A percentile compares a stretch with the other conserved stretches of the same genome.
phyloP scores from a whole-genome alignment of 2,888 invertebrate genomes.

The Drosophila algonquin region DNA sequence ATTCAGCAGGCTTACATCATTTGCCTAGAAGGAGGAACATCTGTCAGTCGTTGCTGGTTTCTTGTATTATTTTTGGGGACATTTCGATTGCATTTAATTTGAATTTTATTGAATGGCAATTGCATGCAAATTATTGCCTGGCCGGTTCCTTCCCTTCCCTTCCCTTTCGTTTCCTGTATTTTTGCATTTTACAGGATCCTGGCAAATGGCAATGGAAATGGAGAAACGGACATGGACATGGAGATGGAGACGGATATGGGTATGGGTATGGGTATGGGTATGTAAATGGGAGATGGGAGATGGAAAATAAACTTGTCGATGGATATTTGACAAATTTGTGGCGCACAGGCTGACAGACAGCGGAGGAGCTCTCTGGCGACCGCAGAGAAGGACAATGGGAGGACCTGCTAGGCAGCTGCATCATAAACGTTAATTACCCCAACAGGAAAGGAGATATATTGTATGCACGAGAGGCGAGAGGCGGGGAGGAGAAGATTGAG shows the following conservation, averaged over 20 bases:
- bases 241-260: neutral
- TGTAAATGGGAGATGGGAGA: neutral
- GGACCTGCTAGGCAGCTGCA: conserved; percentile 56
- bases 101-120: conserved; percentile 74
- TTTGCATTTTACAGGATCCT: neutral
- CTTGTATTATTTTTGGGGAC: conserved; percentile 40
- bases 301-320: conserved; percentile 56
- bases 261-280: too few species aligned
- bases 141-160: neutral
- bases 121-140: conserved; percentile 64
- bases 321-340: conserved; percentile 77
- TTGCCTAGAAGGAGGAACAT: conserved; percentile 36
- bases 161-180: neutral
- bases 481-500: conserved; percentile 10
- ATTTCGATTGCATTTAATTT: conserved; percentile 72
- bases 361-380: conserved; percentile 1
- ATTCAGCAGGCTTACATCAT: conserved; percentile 34
- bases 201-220: neutral
- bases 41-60: conserved; percentile 13
- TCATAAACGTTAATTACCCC: conserved; percentile 68
- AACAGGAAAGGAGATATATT: conserved; percentile 6
- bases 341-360: conserved; percentile 1
- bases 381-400: conserved; percentile 6
- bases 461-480: neutral
- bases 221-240: neutral